phyloP scores from a whole-genome alignment of 2,888 invertebrate species.

The Aspidapion aeneum region DNA sequence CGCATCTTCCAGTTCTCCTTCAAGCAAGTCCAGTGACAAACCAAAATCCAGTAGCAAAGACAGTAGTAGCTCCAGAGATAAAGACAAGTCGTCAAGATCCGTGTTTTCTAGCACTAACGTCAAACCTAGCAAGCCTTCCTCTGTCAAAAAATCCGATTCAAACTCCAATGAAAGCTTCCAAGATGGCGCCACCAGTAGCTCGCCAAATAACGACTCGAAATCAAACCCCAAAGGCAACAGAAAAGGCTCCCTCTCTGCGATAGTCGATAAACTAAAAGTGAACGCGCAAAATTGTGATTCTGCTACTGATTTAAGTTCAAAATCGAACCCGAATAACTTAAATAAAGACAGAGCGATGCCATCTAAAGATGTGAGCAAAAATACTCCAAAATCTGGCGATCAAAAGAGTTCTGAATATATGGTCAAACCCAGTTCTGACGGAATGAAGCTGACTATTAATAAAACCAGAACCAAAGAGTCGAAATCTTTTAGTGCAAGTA shows the following conservation, averaged over 20 bases:
- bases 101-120: constrained; percentile 38
- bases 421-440: constrained; percentile 87
- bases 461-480: constrained; percentile 78
- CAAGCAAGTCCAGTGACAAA: constrained; percentile 60
- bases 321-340: constrained; percentile 31
- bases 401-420: constrained; percentile 79
- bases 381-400: no score
- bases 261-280: constrained; percentile 77
- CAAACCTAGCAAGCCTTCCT: constrained; percentile 53
- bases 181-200: neutral
- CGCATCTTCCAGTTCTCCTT: constrained; percentile 68
- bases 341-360: constrained; percentile 38
- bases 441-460: constrained; percentile 89
- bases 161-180: constrained; percentile 29
- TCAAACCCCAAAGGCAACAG: constrained; percentile 48
- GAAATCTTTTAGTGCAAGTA: constrained; percentile 43
- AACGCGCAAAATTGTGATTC: constrained; percentile 67
- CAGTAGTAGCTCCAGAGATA: constrained; percentile 31
- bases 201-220: neutral
- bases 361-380: constrained; percentile 33
- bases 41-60: constrained; percentile 40
- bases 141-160: constrained; percentile 65
- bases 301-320: constrained; percentile 51
- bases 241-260: constrained; percentile 75
- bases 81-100: constrained; percentile 35